These are phyloP conservation scores for Caloenas nicobarica DNA, from an alignment of 2,113 vertebrate genomes.

Conservation along the genomic window DNA sequence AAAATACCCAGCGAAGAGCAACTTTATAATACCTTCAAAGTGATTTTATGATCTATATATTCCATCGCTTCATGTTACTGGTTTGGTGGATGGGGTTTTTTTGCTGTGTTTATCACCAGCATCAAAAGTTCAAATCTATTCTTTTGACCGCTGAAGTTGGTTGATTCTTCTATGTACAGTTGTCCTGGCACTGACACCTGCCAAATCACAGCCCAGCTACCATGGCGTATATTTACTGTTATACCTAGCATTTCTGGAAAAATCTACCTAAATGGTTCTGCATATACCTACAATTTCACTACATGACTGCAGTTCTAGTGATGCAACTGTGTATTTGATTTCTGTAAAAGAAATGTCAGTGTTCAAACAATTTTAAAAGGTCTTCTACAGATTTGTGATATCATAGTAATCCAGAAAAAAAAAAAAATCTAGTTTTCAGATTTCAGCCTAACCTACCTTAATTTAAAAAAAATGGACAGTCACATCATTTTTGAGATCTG, in stretches of 20 bases:
- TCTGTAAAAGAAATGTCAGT: constrained; percentile 29
- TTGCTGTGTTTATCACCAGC: neutral
- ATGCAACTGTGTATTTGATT: constrained; percentile 39
- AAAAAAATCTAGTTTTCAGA: neutral
- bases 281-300: neutral
- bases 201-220: constrained; percentile 5
- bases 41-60: neutral
- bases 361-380: constrained; percentile 52
- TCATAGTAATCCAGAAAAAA: constrained; percentile 33
- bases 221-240: neutral
- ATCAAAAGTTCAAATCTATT: neutral
- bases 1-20: constrained; percentile 29
- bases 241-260: constrained; percentile 6
- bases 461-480: neutral
- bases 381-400: constrained; percentile 37
- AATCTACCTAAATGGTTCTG: constrained; percentile 8
- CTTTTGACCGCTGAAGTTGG: neutral
- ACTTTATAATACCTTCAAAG: constrained; percentile 27
- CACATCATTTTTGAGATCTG: neutral
- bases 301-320: neutral
- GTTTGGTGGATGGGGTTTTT: neutral
- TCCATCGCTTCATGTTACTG: neutral
- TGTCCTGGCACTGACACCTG: neutral
- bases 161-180: neutral
- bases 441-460: neutral